A percentile compares a stretch with the other conserved stretches of the same genome.
These are phyloP conservation scores for Lipophrys pholis DNA, from an alignment of 2,113 vertebrate genomes.

Conservation along the genomic window DNA sequence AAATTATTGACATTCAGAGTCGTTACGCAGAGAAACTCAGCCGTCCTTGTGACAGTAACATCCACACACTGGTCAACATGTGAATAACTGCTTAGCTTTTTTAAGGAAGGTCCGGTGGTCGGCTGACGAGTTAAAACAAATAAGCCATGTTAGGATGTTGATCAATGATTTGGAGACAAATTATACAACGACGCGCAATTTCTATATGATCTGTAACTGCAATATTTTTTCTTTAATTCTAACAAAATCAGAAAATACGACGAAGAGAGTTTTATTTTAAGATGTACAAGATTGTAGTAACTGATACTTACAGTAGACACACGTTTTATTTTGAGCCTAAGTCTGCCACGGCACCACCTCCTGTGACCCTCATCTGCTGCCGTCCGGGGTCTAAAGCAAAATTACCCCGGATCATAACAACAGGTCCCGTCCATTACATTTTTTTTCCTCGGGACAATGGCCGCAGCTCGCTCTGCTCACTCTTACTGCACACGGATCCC, in stretches of 20 bases:
- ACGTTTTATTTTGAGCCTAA: slow-evolving; percentile 47
- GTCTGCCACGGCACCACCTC: slow-evolving; percentile 65
- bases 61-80: slow-evolving; percentile 11
- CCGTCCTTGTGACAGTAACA: slow-evolving; percentile 9
- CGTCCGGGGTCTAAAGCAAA: slow-evolving; percentile 72
- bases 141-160: background rate
- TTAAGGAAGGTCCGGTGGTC: background rate
- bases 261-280: background rate
- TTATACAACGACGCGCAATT: background rate
- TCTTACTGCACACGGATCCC: slow-evolving; percentile 60
- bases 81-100: slow-evolving; percentile 17
- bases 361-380: slow-evolving; percentile 78
- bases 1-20: slow-evolving; percentile 1
- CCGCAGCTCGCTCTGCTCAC: slow-evolving; percentile 57
- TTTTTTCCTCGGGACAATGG: slow-evolving; percentile 66
- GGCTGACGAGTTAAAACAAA: slow-evolving; percentile 8
- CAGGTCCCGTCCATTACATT: slow-evolving; percentile 77
- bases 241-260: background rate
- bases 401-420: slow-evolving; percentile 81
- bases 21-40: background rate
- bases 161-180: background rate
- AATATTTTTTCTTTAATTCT: background rate
- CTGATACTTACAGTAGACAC: slow-evolving; percentile 66
- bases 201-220: background rate
- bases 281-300: slow-evolving; percentile 27